Percentiles rank a stretch among this genome's conserved stretches.
Conservation (phyloP, 2,113 vertebrate genomes). For the Lepisosteus oculatus region DNA sequence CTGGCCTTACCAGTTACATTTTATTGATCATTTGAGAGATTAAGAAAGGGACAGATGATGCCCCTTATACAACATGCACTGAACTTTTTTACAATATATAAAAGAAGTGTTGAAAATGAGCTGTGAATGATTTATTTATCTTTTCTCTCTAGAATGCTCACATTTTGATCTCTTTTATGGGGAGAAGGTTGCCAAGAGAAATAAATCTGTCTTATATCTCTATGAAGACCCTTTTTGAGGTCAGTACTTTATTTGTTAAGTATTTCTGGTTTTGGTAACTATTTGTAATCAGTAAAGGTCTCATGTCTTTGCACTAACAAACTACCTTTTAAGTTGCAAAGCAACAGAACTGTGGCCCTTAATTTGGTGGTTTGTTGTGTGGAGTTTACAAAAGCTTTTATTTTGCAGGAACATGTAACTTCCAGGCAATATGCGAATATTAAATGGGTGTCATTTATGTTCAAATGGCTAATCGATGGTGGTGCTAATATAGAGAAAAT, state of each 20-base stretch:
- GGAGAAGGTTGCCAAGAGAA: slow-evolving; percentile 40
- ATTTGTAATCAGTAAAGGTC: background rate
- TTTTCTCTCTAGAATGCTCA: slow-evolving; percentile 29
- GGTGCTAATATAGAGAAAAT: slow-evolving; percentile 58
- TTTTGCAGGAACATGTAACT: background rate
- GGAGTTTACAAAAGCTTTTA: background rate
- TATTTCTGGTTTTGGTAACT: background rate
- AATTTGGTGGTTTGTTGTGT: no score
- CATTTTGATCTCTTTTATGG: slow-evolving; percentile 48
- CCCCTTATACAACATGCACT: no score
- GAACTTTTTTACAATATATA: no score
- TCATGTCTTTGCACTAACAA: background rate
- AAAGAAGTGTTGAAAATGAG: no score
- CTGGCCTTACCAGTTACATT: no score
- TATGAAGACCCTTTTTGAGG: slow-evolving; percentile 68
- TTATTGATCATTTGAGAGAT: no score
- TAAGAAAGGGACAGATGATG: no score
- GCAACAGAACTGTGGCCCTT: no score
- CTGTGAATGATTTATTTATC: background rate
- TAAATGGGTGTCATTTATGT: slow-evolving; percentile 49
- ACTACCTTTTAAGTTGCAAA: no score
- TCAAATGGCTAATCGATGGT: slow-evolving; percentile 63
- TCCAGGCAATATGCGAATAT: slow-evolving; percentile 15
- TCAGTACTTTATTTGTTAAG: slow-evolving; percentile 29
- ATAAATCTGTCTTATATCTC: slow-evolving; percentile 58